Evolutionary conservation across 1,140 invertebrate genomes (phyloP), one percentile per base, ranked within the genome.

Genomic region (Pseudobourletiella spinata): DNA sequence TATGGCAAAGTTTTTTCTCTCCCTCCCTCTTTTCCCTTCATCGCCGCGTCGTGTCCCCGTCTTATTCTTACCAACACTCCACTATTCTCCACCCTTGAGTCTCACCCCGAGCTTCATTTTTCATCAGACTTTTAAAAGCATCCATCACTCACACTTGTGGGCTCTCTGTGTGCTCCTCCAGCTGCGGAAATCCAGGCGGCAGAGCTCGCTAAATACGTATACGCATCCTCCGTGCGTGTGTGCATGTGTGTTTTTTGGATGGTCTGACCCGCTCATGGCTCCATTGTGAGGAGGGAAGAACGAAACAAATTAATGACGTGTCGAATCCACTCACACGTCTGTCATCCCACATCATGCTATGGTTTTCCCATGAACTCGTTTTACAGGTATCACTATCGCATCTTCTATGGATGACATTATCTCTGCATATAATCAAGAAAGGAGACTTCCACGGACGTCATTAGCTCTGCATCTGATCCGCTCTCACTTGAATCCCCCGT

Each of bases 1-100:
- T 52, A 52, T 52, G 50, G 50, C 50, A 52, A 52, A 52, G 50
- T 52, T 52, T 52, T 52, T 52, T 52, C 22, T 25, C 25, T 52
- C 50, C 20, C 50, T 6, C 8, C 3, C 50, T 4, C 50, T 52
- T 52, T 52, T 52, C 50, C 22, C 44, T 48, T 22, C 8, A 15
- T 48, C 14, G n/a, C 18, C 11, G 35, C 35, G 14, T 42, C 35
- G 35, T 42, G 11, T 42, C 18, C 18, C 11, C 35, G 35, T 42
- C 35, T 42, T 42, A 42, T 42, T 42, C 18, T 42, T 42, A 14
- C 35, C 18, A 14, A 18, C 35, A 42, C 11, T 42, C 35, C 14
- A 18, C 18, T 18, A 14, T 42, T 42, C 35, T 42, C 35, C 35
- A 14, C 11, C 11, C 14, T 42, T 42, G n/a, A 39, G 32, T 39